phyloP scores from a whole-genome alignment of 2,113 vertebrate species.

The Agelaius tricolor region DNA sequence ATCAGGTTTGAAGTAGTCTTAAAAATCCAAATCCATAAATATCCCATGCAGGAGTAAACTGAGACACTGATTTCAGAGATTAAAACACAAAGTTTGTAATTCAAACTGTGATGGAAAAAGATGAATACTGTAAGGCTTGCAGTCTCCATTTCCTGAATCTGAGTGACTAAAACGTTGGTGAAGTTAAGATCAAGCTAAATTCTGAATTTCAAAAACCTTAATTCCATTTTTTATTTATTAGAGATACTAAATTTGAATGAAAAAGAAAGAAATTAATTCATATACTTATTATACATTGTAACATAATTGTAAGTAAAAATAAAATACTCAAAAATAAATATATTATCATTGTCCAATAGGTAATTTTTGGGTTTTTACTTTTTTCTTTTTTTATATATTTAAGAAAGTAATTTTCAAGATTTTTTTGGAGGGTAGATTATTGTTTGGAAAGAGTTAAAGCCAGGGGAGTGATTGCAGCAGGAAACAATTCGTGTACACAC shows the following conservation, averaged over 20 bases:
- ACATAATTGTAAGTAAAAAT: conserved; percentile 11
- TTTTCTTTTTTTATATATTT: neutral
- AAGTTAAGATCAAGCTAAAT: neutral
- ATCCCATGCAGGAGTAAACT: rapidly evolving
- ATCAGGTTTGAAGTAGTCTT: neutral
- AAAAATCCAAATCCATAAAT: neutral
- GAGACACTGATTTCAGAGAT: neutral
- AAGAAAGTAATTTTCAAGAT: neutral
- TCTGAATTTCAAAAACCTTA: neutral
- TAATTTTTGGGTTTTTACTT: rapidly evolving
- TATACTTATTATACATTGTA: neutral
- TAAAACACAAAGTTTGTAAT: neutral
- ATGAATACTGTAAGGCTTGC: neutral
- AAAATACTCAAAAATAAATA: conserved; percentile 23
- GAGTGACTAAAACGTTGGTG: neutral
- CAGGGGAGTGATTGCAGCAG: neutral
- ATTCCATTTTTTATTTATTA: neutral
- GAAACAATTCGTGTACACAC: neutral
- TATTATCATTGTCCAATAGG: neutral
- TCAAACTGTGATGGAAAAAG: neutral
- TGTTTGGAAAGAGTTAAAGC: neutral
- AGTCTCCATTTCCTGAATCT: neutral
- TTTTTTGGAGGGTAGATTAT: neutral
- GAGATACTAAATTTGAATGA: neutral
- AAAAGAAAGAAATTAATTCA: neutral